Conservation (phyloP, 2,888 invertebrate species). For the Meandrusa payeni region DNA sequence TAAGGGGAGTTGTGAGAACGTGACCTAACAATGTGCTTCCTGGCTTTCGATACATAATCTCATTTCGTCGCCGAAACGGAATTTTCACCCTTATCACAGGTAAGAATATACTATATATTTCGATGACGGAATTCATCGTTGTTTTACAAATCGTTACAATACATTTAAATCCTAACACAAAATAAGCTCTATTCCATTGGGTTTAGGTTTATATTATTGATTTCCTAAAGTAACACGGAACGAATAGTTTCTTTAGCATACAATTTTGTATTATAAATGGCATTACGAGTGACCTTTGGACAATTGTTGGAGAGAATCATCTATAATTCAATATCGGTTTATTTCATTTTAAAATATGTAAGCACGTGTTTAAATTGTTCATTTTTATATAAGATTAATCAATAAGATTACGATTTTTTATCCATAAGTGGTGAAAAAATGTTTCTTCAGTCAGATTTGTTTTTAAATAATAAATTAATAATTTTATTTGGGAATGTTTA, state of each 20-base stretch:
- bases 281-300: conserved; percentile 15
- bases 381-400: background rate
- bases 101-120: conserved; percentile 49
- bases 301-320: conserved; percentile 6
- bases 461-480: too few species aligned
- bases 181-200: conserved; percentile 32
- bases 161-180: conserved; percentile 39
- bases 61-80: conserved; percentile 41
- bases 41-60: conserved; percentile 74
- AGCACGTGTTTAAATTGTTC: background rate
- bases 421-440: too few species aligned
- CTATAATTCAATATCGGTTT: background rate
- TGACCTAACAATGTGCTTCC: conserved; percentile 81
- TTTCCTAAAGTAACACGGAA: conserved; percentile 36
- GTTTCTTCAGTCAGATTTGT: too few species aligned
- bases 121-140: conserved; percentile 49
- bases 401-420: too few species aligned
- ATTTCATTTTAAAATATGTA: background rate
- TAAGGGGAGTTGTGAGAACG: conserved; percentile 79
- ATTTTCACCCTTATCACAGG: conserved; percentile 55
- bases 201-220: conserved; percentile 36
- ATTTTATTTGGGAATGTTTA: too few species aligned
- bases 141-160: conserved; percentile 56
- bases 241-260: conserved; percentile 56
- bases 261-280: conserved; percentile 16